These are phyloP conservation scores for Jordanella pulchra DNA, from an alignment of 2,797 vertebrate genomes.

Conservation along the genomic window DNA sequence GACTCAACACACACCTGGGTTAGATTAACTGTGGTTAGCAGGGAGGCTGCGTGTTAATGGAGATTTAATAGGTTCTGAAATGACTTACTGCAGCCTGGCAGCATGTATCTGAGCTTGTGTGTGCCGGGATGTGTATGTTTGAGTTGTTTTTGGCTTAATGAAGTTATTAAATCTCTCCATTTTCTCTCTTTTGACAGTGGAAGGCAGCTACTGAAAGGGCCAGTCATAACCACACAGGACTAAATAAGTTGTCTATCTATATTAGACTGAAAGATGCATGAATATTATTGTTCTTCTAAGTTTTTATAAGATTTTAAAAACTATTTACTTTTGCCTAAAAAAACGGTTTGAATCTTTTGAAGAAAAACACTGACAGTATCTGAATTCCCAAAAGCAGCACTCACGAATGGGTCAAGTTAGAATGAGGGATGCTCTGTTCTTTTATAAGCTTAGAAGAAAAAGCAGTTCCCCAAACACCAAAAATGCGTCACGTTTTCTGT, in stretches of 20 bases:
- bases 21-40: slow-evolving; percentile 60
- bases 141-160: slow-evolving; percentile 25
- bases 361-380: neutral
- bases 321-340: neutral
- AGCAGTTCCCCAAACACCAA: neutral
- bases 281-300: neutral
- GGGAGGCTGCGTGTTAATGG: slow-evolving; percentile 75
- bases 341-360: neutral
- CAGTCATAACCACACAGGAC: slow-evolving; percentile 17
- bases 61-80: slow-evolving; percentile 75
- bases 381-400: neutral
- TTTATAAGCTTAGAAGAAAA: neutral
- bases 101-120: neutral
- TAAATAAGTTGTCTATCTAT: slow-evolving; percentile 10
- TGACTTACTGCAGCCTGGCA: slow-evolving; percentile 53
- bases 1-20: slow-evolving; percentile 65
- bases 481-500: slow-evolving; percentile 1
- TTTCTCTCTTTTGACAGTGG: slow-evolving; percentile 15
- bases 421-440: neutral
- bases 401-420: neutral
- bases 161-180: slow-evolving; percentile 48
- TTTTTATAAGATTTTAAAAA: neutral
- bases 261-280: slow-evolving; percentile 5
- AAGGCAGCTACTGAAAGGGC: slow-evolving; percentile 16
- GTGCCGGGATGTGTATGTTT: slow-evolving; percentile 16